These are phyloP conservation scores for Notarius quadriscutis DNA, from an alignment of 2,113 vertebrate genomes.

Conservation along the genomic window DNA sequence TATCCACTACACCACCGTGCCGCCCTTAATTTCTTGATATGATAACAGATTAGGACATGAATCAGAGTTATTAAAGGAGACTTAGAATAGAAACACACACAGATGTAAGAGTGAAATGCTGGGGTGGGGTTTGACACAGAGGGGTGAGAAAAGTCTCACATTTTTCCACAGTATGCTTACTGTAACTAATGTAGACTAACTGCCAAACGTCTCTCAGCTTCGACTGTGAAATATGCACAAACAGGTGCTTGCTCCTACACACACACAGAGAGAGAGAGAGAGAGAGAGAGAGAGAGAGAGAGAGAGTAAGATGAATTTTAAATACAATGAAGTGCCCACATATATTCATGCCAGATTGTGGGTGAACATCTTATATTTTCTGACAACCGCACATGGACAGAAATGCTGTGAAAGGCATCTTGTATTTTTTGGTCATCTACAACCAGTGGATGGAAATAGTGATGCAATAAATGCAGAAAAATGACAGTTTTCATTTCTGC, in stretches of 20 bases:
- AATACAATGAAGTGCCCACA: conserved; percentile 7
- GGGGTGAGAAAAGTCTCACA: conserved; percentile 30
- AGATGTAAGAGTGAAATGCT: conserved; percentile 4
- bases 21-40: too few species aligned
- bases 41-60: not conserved
- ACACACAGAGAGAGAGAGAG: not conserved
- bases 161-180: conserved; percentile 19
- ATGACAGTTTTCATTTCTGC: conserved; percentile 50
- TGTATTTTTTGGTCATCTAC: conserved; percentile 31
- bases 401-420: conserved; percentile 7
- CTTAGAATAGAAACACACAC: conserved; percentile 8
- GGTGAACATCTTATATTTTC: conserved; percentile 27
- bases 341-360: conserved; percentile 30
- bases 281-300: not conserved
- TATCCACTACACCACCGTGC: too few species aligned
- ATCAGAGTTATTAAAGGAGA: not conserved
- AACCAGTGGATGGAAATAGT: not conserved
- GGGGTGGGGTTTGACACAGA: not conserved
- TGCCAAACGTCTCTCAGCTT: conserved; percentile 39
- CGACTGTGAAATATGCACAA: conserved; percentile 53
- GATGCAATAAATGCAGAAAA: conserved; percentile 42
- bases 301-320: conserved; percentile 22
- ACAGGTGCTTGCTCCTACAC: conserved; percentile 17
- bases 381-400: conserved; percentile 18
- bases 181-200: conserved; percentile 26